phyloP scores from a whole-genome alignment of 2,888 invertebrate species.

The Macaria liturata region DNA sequence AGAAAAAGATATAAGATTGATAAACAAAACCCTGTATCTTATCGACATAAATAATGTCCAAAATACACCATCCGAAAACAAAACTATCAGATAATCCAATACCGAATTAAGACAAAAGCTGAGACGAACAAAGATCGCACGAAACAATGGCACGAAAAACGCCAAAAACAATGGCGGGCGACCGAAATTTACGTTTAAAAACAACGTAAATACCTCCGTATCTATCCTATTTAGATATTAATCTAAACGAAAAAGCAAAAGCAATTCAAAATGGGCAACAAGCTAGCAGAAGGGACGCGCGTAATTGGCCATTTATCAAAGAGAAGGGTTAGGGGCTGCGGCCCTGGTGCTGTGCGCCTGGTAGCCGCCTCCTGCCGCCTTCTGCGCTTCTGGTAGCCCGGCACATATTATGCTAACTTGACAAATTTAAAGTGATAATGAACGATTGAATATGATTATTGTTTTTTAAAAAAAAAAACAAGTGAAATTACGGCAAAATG shows the following conservation, averaged over 20 bases:
- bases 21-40: neutral
- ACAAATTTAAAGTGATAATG: neutral
- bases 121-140: constrained; percentile 30
- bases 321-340: constrained; percentile 81
- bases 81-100: constrained; percentile 29
- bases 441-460: neutral
- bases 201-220: constrained; percentile 82
- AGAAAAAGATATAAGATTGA: no score
- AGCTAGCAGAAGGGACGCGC: constrained; percentile 81
- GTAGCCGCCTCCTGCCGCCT: neutral
- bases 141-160: constrained; percentile 30
- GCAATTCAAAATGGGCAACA: constrained; percentile 84
- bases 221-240: constrained; percentile 84
- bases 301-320: constrained; percentile 85
- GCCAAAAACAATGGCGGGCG: constrained; percentile 62
- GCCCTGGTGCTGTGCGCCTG: constrained; percentile 48
- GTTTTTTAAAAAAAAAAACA: no score
- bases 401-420: neutral
- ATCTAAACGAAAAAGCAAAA: constrained; percentile 83
- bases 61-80: constrained; percentile 5
- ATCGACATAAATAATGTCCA: neutral
- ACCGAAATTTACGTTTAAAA: constrained; percentile 81
- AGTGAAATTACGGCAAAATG: no score
- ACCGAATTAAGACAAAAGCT: constrained; percentile 29
- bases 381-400: neutral